A percentile compares a stretch with the other conserved stretches of the same genome.
phyloP scores from a whole-genome alignment of 2,888 invertebrate species.

The Papilio elwesi region DNA sequence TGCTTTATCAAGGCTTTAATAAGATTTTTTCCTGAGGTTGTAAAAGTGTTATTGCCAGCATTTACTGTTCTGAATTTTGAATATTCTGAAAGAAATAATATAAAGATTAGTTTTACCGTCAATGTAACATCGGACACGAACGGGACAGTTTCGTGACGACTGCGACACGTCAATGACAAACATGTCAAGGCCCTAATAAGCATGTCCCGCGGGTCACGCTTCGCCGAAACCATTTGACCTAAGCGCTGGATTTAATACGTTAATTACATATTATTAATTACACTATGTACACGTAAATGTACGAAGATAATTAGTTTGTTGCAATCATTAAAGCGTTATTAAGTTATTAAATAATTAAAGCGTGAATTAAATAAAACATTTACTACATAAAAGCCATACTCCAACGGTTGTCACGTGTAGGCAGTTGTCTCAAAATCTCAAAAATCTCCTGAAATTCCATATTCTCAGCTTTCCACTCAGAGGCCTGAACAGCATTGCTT shows the following conservation, averaged over 20 bases:
- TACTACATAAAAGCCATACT: no score
- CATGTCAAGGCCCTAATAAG: conserved; percentile 53
- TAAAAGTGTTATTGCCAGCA: no score
- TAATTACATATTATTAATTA: conserved; percentile 14
- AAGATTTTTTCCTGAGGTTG: no score
- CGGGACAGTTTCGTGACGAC: conserved; percentile 28
- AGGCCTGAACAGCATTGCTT: no score
- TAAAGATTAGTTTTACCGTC: background rate
- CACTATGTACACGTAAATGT: background rate
- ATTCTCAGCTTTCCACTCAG: no score
- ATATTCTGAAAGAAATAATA: background rate
- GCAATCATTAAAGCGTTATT: background rate
- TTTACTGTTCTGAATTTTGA: background rate
- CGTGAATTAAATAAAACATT: no score
- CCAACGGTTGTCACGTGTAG: no score
- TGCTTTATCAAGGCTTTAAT: no score
- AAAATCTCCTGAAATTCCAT: no score
- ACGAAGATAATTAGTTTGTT: background rate
- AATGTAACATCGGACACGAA: background rate
- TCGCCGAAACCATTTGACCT: conserved; percentile 33
- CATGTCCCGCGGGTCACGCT: conserved; percentile 44
- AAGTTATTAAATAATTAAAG: background rate
- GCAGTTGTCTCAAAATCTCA: no score
- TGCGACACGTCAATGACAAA: conserved; percentile 52
- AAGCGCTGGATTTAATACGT: conserved; percentile 18